Conservation (phyloP, 2,113 vertebrate species). For the Alligator mississippiensis region DNA sequence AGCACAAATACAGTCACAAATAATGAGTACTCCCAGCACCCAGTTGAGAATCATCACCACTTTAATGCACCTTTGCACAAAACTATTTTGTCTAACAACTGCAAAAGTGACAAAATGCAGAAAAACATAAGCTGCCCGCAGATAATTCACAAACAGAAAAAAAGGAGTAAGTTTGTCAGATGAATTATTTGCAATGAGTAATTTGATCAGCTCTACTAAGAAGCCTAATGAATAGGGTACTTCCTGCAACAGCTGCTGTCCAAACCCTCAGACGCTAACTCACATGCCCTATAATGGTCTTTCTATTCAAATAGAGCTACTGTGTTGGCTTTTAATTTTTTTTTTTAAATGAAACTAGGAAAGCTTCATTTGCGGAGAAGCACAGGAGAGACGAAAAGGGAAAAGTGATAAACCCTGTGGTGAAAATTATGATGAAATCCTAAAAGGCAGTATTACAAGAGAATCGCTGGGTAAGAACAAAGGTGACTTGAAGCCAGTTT, state of each 20-base stretch:
- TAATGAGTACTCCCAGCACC: constrained; percentile 30
- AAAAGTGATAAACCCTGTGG: neutral
- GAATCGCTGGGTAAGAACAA: neutral
- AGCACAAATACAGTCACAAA: constrained; percentile 12
- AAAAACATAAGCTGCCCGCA: neutral
- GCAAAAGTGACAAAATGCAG: neutral
- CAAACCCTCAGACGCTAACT: constrained; percentile 38
- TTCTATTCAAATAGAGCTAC: constrained; percentile 46
- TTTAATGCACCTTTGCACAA: neutral
- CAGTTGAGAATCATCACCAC: neutral
- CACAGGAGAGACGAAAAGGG: neutral
- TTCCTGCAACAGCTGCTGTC: constrained; percentile 65
- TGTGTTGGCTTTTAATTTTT: neutral
- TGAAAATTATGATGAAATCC: neutral
- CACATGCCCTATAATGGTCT: constrained; percentile 21
- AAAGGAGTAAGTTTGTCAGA: neutral
- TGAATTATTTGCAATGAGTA: constrained; percentile 69
- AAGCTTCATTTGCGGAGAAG: neutral
- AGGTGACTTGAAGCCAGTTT: neutral
- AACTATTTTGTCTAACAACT: neutral
- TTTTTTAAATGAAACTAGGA: neutral
- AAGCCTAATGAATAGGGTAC: constrained; percentile 60
- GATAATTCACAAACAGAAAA: constrained; percentile 26
- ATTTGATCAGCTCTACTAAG: constrained; percentile 53
- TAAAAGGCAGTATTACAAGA: neutral